Evolutionary conservation across 2,888 invertebrate genomes (phyloP).

Genomic region (Chrysina gloriosa): DNA sequence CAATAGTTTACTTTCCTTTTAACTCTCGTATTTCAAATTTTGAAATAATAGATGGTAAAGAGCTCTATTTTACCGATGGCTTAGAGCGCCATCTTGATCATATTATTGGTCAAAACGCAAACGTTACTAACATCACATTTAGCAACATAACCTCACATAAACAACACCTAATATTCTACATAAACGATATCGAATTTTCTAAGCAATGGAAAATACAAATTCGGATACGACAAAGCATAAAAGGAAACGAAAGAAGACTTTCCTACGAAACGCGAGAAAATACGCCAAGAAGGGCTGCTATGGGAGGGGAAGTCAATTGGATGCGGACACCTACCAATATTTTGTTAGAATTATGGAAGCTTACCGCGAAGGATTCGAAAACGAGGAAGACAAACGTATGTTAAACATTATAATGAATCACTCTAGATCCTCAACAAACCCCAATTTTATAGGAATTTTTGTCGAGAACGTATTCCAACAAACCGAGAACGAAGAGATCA

Average conservation of each 20-base stretch:
- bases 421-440: not conserved
- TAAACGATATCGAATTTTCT: not conserved
- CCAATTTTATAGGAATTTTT: constrained; percentile 69
- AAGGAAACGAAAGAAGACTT: constrained; percentile 73
- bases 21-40: too few relatives aligned
- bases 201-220: constrained; percentile 7
- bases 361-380: constrained; percentile 75
- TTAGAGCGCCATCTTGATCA: too few relatives aligned
- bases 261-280: constrained; percentile 79
- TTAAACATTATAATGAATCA: not conserved
- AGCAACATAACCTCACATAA: constrained; percentile 16
- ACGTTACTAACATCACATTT: not conserved
- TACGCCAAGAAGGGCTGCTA: constrained; percentile 79
- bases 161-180: too few relatives aligned
- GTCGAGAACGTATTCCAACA: constrained; percentile 82
- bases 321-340: constrained; percentile 80
- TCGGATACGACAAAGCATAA: constrained; percentile 40
- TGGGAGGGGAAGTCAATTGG: constrained; percentile 78
- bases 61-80: too few relatives aligned
- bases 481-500: constrained; percentile 76
- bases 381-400: constrained; percentile 80
- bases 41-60: too few relatives aligned
- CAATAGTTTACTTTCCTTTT: too few relatives aligned
- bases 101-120: too few relatives aligned
- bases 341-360: constrained; percentile 80